Evolutionary conservation across 2,888 invertebrate genomes (phyloP).

Genomic region (Mythimna impura): DNA sequence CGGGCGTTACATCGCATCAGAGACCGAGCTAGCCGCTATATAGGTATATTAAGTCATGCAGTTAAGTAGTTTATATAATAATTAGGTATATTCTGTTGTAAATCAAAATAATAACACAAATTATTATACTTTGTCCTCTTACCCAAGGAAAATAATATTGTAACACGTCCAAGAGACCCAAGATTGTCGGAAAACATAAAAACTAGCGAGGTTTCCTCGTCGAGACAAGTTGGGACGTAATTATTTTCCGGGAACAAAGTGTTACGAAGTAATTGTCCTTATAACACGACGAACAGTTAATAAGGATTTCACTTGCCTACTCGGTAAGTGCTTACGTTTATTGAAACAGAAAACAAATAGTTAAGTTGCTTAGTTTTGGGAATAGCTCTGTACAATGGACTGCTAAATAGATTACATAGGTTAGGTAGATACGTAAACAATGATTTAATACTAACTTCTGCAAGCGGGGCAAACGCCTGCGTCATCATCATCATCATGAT

Average conservation of each 20-base stretch:
- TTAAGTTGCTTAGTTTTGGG: not conserved
- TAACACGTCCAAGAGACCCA: slow-evolving; percentile 18
- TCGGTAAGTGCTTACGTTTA: not conserved
- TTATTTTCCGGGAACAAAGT: slow-evolving; percentile 59
- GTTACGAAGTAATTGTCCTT: slow-evolving; percentile 33
- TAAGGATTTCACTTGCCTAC: slow-evolving; percentile 30
- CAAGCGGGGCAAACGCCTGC: too few species aligned
- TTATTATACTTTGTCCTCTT: not conserved
- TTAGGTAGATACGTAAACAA: too few species aligned
- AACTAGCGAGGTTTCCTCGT: slow-evolving; percentile 42
- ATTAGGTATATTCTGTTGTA: too few species aligned
- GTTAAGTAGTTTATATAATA: too few species aligned
- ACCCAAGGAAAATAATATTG: slow-evolving; percentile 27
- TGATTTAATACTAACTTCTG: too few species aligned
- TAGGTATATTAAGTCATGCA: not conserved
- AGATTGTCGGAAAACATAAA: slow-evolving; percentile 54
- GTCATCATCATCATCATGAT: too few species aligned
- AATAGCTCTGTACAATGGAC: not conserved
- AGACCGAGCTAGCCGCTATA: too few species aligned
- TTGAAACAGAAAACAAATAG: not conserved
- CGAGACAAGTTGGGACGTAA: slow-evolving; percentile 53
- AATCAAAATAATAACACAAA: too few species aligned
- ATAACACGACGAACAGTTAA: slow-evolving; percentile 36
- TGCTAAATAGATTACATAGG: too few species aligned
- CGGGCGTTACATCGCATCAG: too few species aligned